Evolutionary conservation across 2,113 vertebrate genomes (phyloP).

Genomic region (Oxyura jamaicensis): DNA sequence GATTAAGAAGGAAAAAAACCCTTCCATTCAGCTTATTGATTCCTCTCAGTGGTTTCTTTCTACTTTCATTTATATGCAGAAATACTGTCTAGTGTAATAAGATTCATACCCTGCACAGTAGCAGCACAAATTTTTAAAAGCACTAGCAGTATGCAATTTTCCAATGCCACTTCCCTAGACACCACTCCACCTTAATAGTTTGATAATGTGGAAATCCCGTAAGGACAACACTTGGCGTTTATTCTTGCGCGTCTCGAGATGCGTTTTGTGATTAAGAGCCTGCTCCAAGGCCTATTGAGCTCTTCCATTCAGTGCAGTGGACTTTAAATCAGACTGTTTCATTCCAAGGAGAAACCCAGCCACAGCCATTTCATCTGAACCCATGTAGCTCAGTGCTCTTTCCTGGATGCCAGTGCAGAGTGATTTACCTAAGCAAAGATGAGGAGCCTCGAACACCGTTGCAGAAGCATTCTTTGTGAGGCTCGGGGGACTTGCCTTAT

Average conservation of each 20-base stretch:
- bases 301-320: not conserved
- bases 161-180: not conserved
- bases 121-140: constrained; percentile 49
- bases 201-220: not conserved
- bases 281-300: not conserved
- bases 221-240: not conserved
- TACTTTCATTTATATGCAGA: constrained; percentile 40
- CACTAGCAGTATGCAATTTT: constrained; percentile 13
- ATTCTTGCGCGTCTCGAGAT: not conserved
- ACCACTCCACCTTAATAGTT: constrained; percentile 37
- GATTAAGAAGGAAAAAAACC: not conserved
- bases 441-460: not conserved
- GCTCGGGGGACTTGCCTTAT: not conserved
- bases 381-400: not conserved
- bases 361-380: not conserved
- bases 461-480: not conserved
- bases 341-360: not conserved
- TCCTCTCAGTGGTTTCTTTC: constrained; percentile 10
- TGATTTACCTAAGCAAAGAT: not conserved
- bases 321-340: not conserved
- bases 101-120: not conserved
- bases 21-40: constrained; percentile 34
- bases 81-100: constrained; percentile 7
- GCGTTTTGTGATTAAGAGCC: not conserved
- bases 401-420: not conserved